phyloP scores from a whole-genome alignment of 2,797 vertebrate genomes.

The Sandelia bainsii region DNA sequence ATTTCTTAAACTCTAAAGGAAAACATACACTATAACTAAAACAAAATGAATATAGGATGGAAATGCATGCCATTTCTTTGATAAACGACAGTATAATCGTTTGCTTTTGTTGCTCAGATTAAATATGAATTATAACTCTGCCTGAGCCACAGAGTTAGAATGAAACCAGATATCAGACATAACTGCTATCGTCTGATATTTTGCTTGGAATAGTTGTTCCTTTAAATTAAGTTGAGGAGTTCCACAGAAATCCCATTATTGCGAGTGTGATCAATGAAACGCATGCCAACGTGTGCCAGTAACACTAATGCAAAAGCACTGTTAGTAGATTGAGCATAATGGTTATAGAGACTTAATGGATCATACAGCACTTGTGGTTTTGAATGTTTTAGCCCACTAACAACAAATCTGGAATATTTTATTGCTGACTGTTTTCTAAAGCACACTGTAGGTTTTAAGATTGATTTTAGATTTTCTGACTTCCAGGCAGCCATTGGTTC shows the following conservation, averaged over 20 bases:
- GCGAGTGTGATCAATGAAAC: background rate
- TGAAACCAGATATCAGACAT: background rate
- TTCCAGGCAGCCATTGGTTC: background rate
- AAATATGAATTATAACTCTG: background rate
- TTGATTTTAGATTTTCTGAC: conserved; percentile 14
- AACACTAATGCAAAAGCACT: background rate
- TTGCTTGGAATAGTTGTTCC: background rate
- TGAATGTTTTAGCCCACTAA: conserved; percentile 10
- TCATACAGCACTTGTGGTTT: conserved; percentile 2
- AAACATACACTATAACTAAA: background rate
- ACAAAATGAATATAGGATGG: background rate
- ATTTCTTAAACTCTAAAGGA: background rate
- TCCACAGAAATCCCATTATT: background rate
- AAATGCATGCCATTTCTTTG: background rate
- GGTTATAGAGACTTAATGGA: background rate
- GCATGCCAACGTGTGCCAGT: background rate
- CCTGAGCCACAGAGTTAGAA: background rate
- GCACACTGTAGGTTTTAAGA: background rate
- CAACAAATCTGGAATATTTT: conserved; percentile 2
- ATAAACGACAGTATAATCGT: background rate
- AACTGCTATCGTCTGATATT: background rate
- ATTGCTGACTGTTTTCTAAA: background rate
- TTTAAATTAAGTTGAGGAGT: background rate
- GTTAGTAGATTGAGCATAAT: background rate
- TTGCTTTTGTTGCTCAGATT: conserved; percentile 14